A percentile compares a stretch with the other conserved stretches of the same genome.
phyloP scores from a whole-genome alignment of 2,888 invertebrate genomes.

The Thereva nobilitata region DNA sequence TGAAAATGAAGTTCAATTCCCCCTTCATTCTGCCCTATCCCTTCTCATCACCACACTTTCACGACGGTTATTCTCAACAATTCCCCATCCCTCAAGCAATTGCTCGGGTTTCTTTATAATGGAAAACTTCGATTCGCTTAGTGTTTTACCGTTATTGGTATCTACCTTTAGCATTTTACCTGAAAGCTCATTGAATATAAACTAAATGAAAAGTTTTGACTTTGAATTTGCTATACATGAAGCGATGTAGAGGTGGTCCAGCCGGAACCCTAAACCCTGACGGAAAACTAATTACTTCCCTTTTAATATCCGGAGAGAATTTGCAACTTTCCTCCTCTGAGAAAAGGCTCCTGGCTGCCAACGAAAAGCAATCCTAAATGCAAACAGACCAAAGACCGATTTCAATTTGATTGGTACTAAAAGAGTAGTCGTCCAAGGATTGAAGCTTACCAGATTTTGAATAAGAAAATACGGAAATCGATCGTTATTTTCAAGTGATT shows the following conservation, averaged over 20 bases:
- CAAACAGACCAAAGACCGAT: no score
- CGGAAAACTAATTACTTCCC: constrained; percentile 35
- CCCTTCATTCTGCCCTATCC: no score
- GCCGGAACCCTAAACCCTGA: constrained; percentile 22
- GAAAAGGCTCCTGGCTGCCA: no score
- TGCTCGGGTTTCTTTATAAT: constrained; percentile 2
- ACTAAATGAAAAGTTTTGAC: constrained; percentile 4
- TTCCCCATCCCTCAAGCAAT: background rate
- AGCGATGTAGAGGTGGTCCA: background rate
- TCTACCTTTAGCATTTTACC: constrained; percentile 9
- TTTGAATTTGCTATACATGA: background rate
- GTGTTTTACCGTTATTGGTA: constrained; percentile 2
- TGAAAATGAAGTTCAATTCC: constrained; percentile 23
- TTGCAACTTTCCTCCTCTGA: constrained; percentile 25
- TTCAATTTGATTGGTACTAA: no score
- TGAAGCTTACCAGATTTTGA: no score
- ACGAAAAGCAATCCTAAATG: no score
- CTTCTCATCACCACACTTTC: no score
- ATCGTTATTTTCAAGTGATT: no score
- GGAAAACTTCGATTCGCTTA: constrained; percentile 16
- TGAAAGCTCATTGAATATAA: background rate
- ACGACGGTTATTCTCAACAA: no score
- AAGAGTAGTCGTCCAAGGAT: no score
- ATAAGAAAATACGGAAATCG: no score
- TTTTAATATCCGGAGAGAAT: constrained; percentile 32